Conservation (phyloP, 1,140 invertebrate genomes). For the Steinernema feltiae region DNA sequence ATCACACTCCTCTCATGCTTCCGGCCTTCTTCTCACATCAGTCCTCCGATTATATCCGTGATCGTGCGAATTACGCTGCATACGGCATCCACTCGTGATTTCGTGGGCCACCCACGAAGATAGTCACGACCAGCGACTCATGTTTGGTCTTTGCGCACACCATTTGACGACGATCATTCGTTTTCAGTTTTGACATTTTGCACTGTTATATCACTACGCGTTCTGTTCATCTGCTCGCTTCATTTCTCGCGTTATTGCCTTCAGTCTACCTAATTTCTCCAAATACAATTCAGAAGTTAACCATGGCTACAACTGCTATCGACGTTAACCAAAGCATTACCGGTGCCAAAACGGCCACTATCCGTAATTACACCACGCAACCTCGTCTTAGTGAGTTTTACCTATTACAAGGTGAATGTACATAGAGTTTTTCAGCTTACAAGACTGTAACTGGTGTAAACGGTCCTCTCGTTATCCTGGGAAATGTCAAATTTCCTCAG, state of each 20-base stretch:
- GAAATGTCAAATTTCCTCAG: conserved; percentile 96
- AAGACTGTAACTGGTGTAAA: conserved; percentile 97
- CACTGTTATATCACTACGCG: too few species aligned
- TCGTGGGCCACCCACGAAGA: not conserved
- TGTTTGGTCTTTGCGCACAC: not conserved
- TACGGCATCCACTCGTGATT: too few species aligned
- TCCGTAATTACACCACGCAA: conserved; percentile 91
- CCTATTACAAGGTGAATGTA: conserved; percentile 14
- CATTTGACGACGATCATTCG: not conserved
- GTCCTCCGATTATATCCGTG: not conserved
- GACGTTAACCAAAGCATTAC: conserved; percentile 56
- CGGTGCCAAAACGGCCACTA: conserved; percentile 82
- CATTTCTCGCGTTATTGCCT: too few species aligned
- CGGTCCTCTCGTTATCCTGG: conserved; percentile 89
- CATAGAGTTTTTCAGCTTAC: conserved; percentile 82
- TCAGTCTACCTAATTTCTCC: too few species aligned
- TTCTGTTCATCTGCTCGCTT: too few species aligned
- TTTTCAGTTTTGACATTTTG: not conserved
- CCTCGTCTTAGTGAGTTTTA: conserved; percentile 84
- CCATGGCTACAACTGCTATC: conserved; percentile 46
- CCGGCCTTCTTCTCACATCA: not conserved
- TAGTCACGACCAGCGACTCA: not conserved
- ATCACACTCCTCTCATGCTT: not conserved
- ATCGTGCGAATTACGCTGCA: not conserved
- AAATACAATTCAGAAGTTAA: not conserved